Base-by-base conservation (phyloP, 1,140 invertebrate species). In the honey bee (Apis mellifera) region DNA sequence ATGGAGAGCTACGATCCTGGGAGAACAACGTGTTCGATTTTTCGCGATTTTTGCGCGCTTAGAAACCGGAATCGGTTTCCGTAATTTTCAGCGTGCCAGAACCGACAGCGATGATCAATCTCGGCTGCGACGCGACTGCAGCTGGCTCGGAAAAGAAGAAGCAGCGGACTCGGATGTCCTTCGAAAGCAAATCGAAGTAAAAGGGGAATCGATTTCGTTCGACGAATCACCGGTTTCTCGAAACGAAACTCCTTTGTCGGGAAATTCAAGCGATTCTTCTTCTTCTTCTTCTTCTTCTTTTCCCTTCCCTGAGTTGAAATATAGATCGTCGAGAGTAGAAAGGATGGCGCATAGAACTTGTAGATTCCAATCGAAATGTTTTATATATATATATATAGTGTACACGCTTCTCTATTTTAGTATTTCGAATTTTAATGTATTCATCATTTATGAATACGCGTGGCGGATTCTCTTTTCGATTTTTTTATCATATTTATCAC, bases 1-100 rank as follows among this genome's bases (percentile, higher is more conserved):
- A 19, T 65, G 13, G 13, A 54, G 5, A 21, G 60, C 21, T 42
- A 50, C n/a, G 78, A 73, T 54, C 70, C 26, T 52, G 71, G 55
- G 17, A 42, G 48, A 69, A 13, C 42, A 57, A 13, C 50, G 26
- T 21, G 60, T 13, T 65, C 74, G 52, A n/a, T 71, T 72, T 80
- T 80, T 71, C 77, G 48, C 26, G 78, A 79, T 74, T 84, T 69
- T 80, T 57, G 23, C 23, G 32, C 72, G 80, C 57, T 78, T 76
- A 77, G 74, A 78, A 82, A 77, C 74, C 50, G 74, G 81, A 82
- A 78, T 82, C 74, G 52, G 74, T 69, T 83, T 83, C 77, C 77
- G 69, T 79, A 65, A 72, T 80, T 80, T 84, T 59, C 77, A 79
- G 50, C 70, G 50, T 65, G 70, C 69, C 82, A 60, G 32, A 17